Base-by-base conservation (phyloP, 2,888 invertebrate genomes). In the Parnassius mnemosyne region DNA sequence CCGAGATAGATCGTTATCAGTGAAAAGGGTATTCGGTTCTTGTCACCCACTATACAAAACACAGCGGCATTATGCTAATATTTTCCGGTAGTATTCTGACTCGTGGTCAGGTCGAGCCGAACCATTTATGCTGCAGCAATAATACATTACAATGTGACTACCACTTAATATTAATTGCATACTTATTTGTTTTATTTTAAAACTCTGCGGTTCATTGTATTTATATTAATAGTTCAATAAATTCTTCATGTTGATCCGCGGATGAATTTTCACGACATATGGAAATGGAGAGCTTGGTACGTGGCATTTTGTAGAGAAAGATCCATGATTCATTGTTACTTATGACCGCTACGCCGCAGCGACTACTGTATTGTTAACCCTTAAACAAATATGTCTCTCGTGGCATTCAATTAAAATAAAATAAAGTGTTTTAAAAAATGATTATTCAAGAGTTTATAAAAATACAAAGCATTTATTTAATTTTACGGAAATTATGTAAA, bases 161-260 rank as follows among this genome's bases (percentile, higher is more conserved):
- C 34, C 34, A 34, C 1, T 1, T 34, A 5, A 34, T 5, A 34
- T 34, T 34, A 34, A 34, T 34, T 34, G 7, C 34, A 7, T 34
- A 34, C 7, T 34, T 34, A 7, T 5, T 34, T 34, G 7, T 34
- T 11, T 54, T 20, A 13, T 56, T 47, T 56, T 25, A 56, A 57
- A 42, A 9, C 34, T 2, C 42, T 12, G 12, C 2, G 11, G 16
- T 49, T 44, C 34, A 47, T 49, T 47, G 73, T 69, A 74, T 74
- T 73, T 75, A 71, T 69, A 76, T 83, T 83, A 83, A 83, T 81
- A 83, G 75, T 79, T 80, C 82, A 80, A 85, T 87, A 87, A 85
- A 87, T 86, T 83, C 80, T 81, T 84, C 84, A 81, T 74, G 77
- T 75, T 85, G 85, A 87, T 84, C 85, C 83, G 67, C 67, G 81